phyloP scores from a whole-genome alignment of 2,113 vertebrate genomes.

The Potamarius usumacintae region DNA sequence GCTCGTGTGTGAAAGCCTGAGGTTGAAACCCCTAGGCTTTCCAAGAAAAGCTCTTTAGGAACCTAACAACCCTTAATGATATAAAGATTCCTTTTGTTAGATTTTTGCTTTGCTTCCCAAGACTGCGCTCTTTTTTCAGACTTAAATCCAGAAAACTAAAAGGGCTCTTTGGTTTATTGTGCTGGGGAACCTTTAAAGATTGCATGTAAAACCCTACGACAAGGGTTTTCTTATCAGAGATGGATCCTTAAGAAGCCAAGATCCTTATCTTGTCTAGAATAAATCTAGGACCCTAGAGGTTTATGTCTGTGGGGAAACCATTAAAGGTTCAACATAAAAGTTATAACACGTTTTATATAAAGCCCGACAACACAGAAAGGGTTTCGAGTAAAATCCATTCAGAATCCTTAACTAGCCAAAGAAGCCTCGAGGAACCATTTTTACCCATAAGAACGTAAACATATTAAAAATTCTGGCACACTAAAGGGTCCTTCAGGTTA shows the following conservation, averaged over 20 bases:
- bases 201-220: neutral
- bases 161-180: too few species aligned
- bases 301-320: neutral
- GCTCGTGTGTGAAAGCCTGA: too few species aligned
- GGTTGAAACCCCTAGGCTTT: too few species aligned
- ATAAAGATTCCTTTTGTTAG: neutral
- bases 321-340: neutral
- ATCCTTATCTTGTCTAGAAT: neutral
- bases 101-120: too few species aligned
- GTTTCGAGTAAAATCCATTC: neutral
- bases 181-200: neutral
- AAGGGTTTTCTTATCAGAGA: neutral
- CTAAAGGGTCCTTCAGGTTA: neutral
- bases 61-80: neutral
- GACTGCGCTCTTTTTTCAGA: too few species aligned
- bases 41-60: neutral
- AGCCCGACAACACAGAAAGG: neutral
- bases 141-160: too few species aligned
- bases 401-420: neutral
- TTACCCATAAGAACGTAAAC: neutral
- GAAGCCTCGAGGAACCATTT: neutral
- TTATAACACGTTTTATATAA: neutral
- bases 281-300: neutral
- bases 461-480: neutral
- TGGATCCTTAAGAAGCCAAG: neutral